phyloP scores from a whole-genome alignment of 1,140 invertebrate species.

The Hycleus cichorii region DNA sequence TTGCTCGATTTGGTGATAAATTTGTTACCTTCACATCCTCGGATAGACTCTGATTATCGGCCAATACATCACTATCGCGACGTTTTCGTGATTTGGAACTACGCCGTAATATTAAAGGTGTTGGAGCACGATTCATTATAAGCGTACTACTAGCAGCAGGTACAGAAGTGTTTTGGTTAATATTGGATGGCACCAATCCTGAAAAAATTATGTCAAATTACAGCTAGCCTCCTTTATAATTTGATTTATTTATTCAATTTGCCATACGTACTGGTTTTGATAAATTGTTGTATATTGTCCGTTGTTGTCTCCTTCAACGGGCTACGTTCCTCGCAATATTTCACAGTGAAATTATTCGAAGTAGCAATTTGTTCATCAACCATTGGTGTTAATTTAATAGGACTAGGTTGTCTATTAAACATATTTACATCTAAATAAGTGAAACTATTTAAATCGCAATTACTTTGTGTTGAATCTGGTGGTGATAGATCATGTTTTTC shows the following conservation, averaged over 20 bases:
- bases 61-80: conserved; percentile 27
- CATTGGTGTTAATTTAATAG: conserved; percentile 44
- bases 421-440: conserved; percentile 44
- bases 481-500: too few species aligned
- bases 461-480: background rate
- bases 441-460: conserved; percentile 14
- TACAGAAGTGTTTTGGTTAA: conserved; percentile 27
- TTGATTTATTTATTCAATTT: too few species aligned
- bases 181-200: conserved; percentile 25
- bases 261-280: conserved; percentile 28
- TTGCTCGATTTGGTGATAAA: background rate
- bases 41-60: conserved; percentile 10
- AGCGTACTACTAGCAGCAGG: conserved; percentile 24
- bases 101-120: conserved; percentile 53
- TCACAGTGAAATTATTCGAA: conserved; percentile 19
- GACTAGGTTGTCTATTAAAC: conserved; percentile 13
- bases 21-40: conserved; percentile 7
- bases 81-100: conserved; percentile 35
- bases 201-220: conserved; percentile 9
- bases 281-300: conserved; percentile 21
- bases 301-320: conserved; percentile 24
- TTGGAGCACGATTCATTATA: conserved; percentile 35
- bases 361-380: conserved; percentile 41
- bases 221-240: too few species aligned
- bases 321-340: conserved; percentile 28